Percentiles rank a stretch among this genome's conserved stretches.
These are phyloP conservation scores for Lemur catta DNA, from an alignment of 2,797 vertebrate species.

Conservation along the genomic window DNA sequence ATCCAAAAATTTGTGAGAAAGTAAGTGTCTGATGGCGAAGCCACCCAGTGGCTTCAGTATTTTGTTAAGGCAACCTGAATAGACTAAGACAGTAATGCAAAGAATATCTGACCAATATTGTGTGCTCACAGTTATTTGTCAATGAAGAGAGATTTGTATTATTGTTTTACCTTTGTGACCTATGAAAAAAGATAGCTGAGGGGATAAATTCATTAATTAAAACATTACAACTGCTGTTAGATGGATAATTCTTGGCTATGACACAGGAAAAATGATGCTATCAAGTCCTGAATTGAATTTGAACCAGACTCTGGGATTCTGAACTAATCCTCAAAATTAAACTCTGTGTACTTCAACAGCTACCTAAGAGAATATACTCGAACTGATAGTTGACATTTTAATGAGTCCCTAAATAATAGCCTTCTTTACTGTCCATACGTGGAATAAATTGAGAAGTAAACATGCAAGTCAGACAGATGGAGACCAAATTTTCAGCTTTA, in stretches of 20 bases:
- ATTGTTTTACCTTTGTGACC: not conserved
- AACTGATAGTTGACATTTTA: not conserved
- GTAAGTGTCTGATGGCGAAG: not conserved
- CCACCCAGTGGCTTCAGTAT: no score
- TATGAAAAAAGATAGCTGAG: not conserved
- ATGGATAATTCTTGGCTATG: not conserved
- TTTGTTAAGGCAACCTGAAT: not conserved
- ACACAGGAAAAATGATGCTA: not conserved
- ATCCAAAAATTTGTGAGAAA: not conserved
- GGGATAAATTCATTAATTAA: not conserved
- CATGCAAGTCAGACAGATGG: not conserved
- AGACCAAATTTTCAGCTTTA: constrained; percentile 46
- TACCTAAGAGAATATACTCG: not conserved
- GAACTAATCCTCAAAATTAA: not conserved
- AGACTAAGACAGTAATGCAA: not conserved
- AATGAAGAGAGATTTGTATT: not conserved
- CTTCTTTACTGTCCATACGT: not conserved
- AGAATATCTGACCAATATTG: not conserved
- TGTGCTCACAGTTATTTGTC: not conserved
- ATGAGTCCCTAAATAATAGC: not conserved
- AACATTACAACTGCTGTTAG: not conserved
- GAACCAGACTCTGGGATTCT: not conserved
- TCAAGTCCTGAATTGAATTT: not conserved
- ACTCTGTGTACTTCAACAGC: not conserved
- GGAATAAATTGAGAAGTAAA: not conserved